Evolutionary conservation across 1,140 invertebrate genomes (phyloP).

Genomic region (Eueides isabella): DNA sequence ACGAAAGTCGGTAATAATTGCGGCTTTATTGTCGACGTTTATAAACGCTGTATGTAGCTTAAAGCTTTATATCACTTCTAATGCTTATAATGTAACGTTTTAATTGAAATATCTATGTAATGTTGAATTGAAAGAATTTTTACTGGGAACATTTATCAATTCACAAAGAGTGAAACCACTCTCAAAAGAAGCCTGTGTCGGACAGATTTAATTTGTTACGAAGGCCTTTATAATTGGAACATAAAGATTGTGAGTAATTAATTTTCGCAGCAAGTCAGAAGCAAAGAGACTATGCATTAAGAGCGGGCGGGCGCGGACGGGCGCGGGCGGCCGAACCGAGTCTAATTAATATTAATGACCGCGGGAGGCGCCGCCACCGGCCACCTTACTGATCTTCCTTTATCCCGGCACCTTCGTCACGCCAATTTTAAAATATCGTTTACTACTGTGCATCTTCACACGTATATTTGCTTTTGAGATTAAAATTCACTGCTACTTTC

Average conservation of each 20-base stretch:
- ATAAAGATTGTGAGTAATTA: conserved; percentile 83
- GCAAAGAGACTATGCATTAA: conserved; percentile 75
- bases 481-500: conserved; percentile 10
- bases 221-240: conserved; percentile 82
- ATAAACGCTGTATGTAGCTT: conserved; percentile 15
- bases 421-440: conserved; percentile 41
- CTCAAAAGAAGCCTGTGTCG: conserved; percentile 78
- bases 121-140: conserved; percentile 73
- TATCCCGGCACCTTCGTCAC: conserved; percentile 59
- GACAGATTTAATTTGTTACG: conserved; percentile 83
- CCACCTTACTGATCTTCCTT: conserved; percentile 57
- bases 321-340: conserved; percentile 63
- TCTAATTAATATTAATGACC: conserved; percentile 82
- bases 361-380: conserved; percentile 60
- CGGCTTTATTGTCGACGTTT: conserved; percentile 55
- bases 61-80: conserved; percentile 40
- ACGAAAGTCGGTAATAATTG: conserved; percentile 59
- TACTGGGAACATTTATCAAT: conserved; percentile 79
- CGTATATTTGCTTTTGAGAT: conserved; percentile 21
- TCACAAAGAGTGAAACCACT: conserved; percentile 81
- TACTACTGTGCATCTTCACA: conserved; percentile 35
- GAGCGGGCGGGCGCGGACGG: conserved; percentile 52
- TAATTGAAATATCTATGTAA: conserved; percentile 78
- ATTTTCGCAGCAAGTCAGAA: conserved; percentile 80
- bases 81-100: conserved; percentile 66